These are phyloP conservation scores for Ailuropoda melanoleuca DNA, from an alignment of 2,113 vertebrate genomes.

Conservation along the genomic window DNA sequence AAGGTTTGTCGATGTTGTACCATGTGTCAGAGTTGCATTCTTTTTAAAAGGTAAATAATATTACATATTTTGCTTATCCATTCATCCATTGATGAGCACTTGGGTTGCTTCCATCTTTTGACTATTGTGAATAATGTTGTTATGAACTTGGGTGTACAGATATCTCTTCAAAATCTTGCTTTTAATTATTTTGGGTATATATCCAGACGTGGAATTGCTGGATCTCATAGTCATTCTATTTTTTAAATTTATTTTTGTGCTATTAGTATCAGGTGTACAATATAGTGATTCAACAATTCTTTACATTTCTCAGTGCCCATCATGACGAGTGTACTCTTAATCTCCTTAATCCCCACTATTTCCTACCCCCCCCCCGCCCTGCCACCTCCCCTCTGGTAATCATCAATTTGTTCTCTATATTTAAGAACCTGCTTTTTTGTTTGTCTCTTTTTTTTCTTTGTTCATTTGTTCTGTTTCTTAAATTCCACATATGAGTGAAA, in stretches of 20 bases:
- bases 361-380: neutral
- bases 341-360: neutral
- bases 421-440: neutral
- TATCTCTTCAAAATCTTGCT: neutral
- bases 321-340: neutral
- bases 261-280: neutral
- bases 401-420: neutral
- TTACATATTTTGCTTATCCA: neutral
- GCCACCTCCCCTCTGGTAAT: neutral
- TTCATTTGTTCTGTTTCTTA: neutral
- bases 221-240: neutral
- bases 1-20: neutral
- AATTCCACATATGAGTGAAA: neutral
- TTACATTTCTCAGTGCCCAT: neutral
- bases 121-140: neutral
- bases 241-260: neutral
- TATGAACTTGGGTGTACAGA: neutral
- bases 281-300: neutral
- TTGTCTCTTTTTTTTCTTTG: neutral
- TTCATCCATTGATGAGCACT: neutral
- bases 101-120: neutral
- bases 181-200: neutral
- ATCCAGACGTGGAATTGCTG: neutral
- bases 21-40: neutral
- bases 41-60: neutral